Evolutionary conservation across 1,140 invertebrate species (phyloP), one percentile per base, ranked within the genome.

Genomic region (Camponotus floridanus): DNA sequence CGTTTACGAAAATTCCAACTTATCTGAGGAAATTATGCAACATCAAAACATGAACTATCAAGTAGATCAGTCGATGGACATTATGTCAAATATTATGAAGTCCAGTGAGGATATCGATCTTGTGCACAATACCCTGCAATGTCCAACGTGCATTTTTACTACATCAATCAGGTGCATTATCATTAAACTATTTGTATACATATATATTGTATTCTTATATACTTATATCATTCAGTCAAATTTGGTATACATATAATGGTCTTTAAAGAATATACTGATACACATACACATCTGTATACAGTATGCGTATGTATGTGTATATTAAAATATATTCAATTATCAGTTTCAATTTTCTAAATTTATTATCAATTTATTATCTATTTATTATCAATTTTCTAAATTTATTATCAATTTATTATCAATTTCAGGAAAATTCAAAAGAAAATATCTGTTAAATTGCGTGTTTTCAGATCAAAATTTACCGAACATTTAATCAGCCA

Each of bases 111-210:
- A 81, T 57, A 39, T 33, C 0, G 65, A 80, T 55, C 15, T 51
- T 2, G 3, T 7, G 0, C 84, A 57, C 36, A 71, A 87, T 15
- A 48, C 48, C 6, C n/a, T 92, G 3, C 87, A 87, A 36, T 93
- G 92, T 78, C 90, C 92, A 1, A 26, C 91, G 36, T 93, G 92
- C 68, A 7, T 59, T 0, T 91, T 90, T n/a, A 42, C 61, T 0
- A 68, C 91, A 1, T 42, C 61, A n/a, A 90, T 88, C 31, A 93
- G 92, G 93, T 93, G 85, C 15, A 21, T 1, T 39, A 21, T 26
- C 9, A 62, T 45, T 62, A 26, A 18, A 45, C 9, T 76, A 65
- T 48, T 31, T 7, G 0, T n/a, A 36, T 4, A 55, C 3, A 36
- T 3, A 21, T 9, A 55, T 1, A 48, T 48, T 2, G 1, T 9